phyloP scores from a whole-genome alignment of 1,140 invertebrate genomes.

The Meloidogyne exigua region DNA sequence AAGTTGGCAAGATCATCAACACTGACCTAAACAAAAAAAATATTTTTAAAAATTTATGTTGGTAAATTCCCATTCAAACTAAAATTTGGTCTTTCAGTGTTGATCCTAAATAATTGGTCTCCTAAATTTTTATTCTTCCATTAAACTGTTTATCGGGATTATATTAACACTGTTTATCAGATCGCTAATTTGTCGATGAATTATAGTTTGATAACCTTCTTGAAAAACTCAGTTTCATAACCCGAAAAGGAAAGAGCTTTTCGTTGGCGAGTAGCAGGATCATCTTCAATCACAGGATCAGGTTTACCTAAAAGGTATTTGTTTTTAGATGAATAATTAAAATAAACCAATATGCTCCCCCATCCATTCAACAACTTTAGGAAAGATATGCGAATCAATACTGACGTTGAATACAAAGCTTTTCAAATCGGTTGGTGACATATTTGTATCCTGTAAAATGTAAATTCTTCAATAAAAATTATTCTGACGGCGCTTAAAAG shows the following conservation, averaged over 20 bases:
- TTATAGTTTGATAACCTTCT: constrained; percentile 10
- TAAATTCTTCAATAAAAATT: not conserved
- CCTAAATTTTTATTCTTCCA: too few relatives aligned
- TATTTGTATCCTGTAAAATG: not conserved
- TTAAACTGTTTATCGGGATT: too few relatives aligned
- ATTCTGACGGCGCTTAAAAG: not conserved
- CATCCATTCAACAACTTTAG: constrained; percentile 31
- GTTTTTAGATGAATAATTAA: not conserved
- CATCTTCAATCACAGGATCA: constrained; percentile 18
- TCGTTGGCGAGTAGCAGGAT: constrained; percentile 32
- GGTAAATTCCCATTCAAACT: not conserved
- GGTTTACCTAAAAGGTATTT: constrained; percentile 18
- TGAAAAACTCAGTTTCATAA: constrained; percentile 36
- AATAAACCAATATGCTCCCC: constrained; percentile 31
- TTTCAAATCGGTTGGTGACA: not conserved
- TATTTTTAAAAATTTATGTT: not conserved
- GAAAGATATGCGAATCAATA: not conserved
- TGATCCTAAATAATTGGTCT: too few relatives aligned
- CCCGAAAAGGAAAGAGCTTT: constrained; percentile 38
- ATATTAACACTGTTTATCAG: too few relatives aligned
- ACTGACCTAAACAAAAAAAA: not conserved
- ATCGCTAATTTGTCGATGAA: too few relatives aligned
- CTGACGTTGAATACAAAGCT: constrained; percentile 16
- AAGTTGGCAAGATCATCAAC: constrained; percentile 29
- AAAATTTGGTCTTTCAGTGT: too few relatives aligned